Percentiles rank a stretch among this genome's conserved stretches.
Evolutionary conservation across 2,888 invertebrate species (phyloP).

Genomic region (Ochropleura leucogaster): DNA sequence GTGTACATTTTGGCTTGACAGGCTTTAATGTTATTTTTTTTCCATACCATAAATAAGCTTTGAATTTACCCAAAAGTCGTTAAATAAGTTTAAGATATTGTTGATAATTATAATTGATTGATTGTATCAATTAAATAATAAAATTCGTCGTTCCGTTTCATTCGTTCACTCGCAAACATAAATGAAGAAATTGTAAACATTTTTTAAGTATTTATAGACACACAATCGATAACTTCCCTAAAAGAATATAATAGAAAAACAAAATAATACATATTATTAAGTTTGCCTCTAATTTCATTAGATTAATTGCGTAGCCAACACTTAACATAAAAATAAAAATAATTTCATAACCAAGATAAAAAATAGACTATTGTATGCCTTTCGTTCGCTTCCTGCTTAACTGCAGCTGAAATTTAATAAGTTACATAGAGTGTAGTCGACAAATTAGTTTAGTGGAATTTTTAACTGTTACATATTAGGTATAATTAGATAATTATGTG

Average conservation of each 20-base stretch:
- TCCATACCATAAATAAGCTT: not conserved
- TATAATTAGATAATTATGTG: not conserved
- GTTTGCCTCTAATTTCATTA: not conserved
- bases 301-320: too few relatives aligned
- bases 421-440: too few relatives aligned
- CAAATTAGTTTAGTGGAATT: too few relatives aligned
- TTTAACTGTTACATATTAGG: too few relatives aligned
- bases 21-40: not conserved
- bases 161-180: not conserved
- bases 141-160: slow-evolving; percentile 10
- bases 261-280: not conserved
- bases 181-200: slow-evolving; percentile 5
- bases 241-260: not conserved
- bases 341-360: not conserved
- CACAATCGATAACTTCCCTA: slow-evolving; percentile 7
- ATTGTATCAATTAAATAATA: slow-evolving; percentile 1
- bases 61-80: not conserved
- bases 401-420: not conserved
- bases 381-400: not conserved
- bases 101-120: too few relatives aligned
- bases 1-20: not conserved
- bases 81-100: not conserved
- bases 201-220: not conserved
- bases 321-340: not conserved
- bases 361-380: not conserved